Percentiles rank a stretch among this genome's conserved stretches.
These are phyloP conservation scores for Pampusana beccarii DNA, from an alignment of 2,113 vertebrate genomes.

Conservation along the genomic window DNA sequence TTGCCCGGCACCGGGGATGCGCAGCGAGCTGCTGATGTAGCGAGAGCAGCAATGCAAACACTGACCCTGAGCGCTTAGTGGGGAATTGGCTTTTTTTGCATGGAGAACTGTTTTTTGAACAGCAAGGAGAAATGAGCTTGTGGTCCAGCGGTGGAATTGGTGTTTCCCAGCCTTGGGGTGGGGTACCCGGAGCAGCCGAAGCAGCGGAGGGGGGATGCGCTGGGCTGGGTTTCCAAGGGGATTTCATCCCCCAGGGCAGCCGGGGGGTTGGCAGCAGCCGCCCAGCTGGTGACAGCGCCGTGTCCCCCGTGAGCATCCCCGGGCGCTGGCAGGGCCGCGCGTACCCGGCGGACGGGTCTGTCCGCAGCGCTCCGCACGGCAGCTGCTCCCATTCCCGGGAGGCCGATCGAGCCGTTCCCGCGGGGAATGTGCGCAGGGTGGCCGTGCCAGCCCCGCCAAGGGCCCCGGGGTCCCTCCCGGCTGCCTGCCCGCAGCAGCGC, in stretches of 20 bases:
- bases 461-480: not conserved
- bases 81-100: too few species aligned
- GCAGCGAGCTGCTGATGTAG: fast-evolving
- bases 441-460: not conserved
- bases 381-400: conserved; percentile 27
- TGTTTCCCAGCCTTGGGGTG: not conserved
- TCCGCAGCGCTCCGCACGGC: conserved; percentile 26
- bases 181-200: not conserved
- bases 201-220: too few species aligned
- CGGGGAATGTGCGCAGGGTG: not conserved
- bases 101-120: fast-evolving
- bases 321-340: not conserved
- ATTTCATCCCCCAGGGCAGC: not conserved
- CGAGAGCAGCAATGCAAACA: fast-evolving
- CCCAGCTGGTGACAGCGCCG: too few species aligned
- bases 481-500: too few species aligned
- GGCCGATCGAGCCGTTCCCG: conserved; percentile 15
- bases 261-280: not conserved
- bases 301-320: not conserved
- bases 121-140: not conserved
- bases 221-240: not conserved
- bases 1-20: not conserved
- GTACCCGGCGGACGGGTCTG: not conserved
- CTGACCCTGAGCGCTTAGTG: not conserved
- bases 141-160: fast-evolving